phyloP scores from a whole-genome alignment of 2,797 vertebrate species.

The Denticeps clupeoides region DNA sequence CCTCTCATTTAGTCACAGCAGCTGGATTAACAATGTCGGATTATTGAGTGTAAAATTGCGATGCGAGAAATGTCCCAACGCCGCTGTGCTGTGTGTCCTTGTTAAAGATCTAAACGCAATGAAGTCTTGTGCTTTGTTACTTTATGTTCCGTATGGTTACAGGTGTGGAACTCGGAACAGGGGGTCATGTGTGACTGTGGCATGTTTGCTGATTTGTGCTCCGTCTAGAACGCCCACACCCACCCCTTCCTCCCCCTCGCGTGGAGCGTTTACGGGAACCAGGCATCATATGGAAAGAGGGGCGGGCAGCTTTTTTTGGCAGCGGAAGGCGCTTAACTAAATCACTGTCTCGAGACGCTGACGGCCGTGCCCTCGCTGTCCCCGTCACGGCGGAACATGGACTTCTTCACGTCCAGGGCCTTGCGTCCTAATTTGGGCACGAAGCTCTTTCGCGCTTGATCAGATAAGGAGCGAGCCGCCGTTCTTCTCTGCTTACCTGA shows the following conservation, averaged over 20 bases:
- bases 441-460: conserved; percentile 45
- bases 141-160: no score
- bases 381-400: conserved; percentile 62
- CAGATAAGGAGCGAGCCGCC: no score
- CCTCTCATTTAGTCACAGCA: no score
- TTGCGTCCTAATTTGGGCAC: conserved; percentile 79
- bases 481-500: no score
- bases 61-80: no score
- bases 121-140: conserved; percentile 41
- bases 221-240: conserved; percentile 70
- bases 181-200: conserved; percentile 41
- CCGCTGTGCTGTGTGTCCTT: no score
- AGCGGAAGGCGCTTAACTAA: conserved; percentile 72
- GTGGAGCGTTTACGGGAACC: conserved; percentile 9
- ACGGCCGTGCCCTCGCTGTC: conserved; percentile 68
- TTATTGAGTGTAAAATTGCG: no score
- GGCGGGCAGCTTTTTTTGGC: conserved; percentile 53
- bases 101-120: no score
- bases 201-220: conserved; percentile 65
- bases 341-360: conserved; percentile 62
- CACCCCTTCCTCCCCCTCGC: conserved; percentile 57
- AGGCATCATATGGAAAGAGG: not conserved
- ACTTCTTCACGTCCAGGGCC: conserved; percentile 59
- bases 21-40: no score
- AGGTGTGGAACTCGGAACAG: no score